These are phyloP conservation scores for Euzophera pinguis DNA, from an alignment of 2,888 invertebrate species.

Conservation along the genomic window DNA sequence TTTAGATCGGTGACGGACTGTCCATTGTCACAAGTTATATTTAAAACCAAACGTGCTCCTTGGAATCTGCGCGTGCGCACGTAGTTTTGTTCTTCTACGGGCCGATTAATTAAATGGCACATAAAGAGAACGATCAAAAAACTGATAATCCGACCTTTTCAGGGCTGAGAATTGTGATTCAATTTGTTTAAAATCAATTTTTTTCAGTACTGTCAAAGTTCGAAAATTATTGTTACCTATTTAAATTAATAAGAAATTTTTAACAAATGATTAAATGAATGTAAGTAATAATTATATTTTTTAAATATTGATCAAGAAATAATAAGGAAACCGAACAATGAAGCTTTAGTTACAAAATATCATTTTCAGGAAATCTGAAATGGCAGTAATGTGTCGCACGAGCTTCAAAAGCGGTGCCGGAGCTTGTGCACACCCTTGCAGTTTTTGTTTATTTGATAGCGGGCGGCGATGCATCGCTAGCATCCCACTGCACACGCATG, in stretches of 20 bases:
- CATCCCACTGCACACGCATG: constrained; percentile 57
- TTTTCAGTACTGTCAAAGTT: no score
- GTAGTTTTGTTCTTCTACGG: constrained; percentile 38
- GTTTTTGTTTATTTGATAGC: constrained; percentile 77
- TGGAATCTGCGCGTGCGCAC: constrained; percentile 48
- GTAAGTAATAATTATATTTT: no score
- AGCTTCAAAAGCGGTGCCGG: constrained; percentile 40
- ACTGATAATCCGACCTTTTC: constrained; percentile 41
- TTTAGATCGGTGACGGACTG: constrained; percentile 57
- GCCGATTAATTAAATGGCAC: constrained; percentile 58
- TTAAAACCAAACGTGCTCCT: constrained; percentile 57
- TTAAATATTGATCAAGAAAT: no score
- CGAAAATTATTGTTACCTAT: no score
- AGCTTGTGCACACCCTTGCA: constrained; percentile 54
- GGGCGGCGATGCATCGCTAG: constrained; percentile 61
- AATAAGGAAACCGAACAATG: no score
- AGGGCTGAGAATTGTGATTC: constrained; percentile 11
- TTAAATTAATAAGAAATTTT: no score
- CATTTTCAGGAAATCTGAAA: no score
- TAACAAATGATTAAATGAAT: no score
- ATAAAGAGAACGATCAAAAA: constrained; percentile 45
- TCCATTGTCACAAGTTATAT: constrained; percentile 71
- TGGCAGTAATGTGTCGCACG: constrained; percentile 11
- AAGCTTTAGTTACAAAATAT: no score
- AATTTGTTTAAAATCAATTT: constrained; percentile 1